Base-by-base conservation (phyloP, 2,888 invertebrate genomes). In the Amorpha juglandis region DNA sequence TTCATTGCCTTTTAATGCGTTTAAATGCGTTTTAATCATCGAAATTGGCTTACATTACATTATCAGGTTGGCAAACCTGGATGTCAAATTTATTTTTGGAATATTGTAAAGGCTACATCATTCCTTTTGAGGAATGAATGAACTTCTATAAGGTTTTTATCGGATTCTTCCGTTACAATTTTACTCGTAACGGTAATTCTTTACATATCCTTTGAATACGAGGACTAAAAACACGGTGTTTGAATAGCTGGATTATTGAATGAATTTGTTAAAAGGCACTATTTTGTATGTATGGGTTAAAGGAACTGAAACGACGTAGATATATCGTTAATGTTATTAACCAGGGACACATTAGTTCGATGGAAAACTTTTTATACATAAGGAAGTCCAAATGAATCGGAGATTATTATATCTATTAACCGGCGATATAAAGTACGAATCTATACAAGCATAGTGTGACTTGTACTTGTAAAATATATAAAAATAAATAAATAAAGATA, bases 191-290 rank as follows among this genome's bases (percentile, higher is more conserved):
- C 42, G 19, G 58, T 38, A 58, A 58, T 58, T 58, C 42, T 58
- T 58, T 58, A 42, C 58, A 19, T 58, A 19, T 19, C 42, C 58
- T 42, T 42, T 58, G 6, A 58, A 58, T 42, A 55, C 3, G 11
- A 48, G 2, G 12, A 33, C 19, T 11, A 38, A 58, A 19, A 12
- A 42, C 9, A 16, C 14, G 1, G 42, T 33, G 8, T 14, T 58
- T 19, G 16, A 21, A 58, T 58, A 12, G 19, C 8, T 19, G 38
- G 11, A 38, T 42, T 19, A 42, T 58, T 11, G 19, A 58, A 55
- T 38, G 38, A 55, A 38, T 55, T 38, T 38, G 16, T 55, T 16
- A 55, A 52, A 42, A 58, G 58, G 58, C 6, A 58, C 58, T 58
- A 42, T 58, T 58, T 58, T 35, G 14, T n/a, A n/a, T 35, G 14